Percentiles rank a stretch among this genome's conserved stretches.
These are phyloP conservation scores for Limulus polyphemus DNA, from an alignment of 2,888 invertebrate genomes.

Conservation along the genomic window DNA sequence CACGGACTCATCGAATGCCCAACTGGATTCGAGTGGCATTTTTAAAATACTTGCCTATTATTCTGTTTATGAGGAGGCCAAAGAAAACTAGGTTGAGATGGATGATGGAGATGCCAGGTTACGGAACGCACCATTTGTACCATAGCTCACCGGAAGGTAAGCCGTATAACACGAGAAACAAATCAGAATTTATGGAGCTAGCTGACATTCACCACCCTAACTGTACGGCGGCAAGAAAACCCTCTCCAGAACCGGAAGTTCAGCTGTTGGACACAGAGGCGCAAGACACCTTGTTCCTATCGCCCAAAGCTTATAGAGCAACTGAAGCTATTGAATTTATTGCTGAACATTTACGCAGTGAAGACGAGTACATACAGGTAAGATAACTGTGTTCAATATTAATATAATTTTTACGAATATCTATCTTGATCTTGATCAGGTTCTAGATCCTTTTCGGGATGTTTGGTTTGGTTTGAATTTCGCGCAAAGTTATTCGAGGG, in stretches of 20 bases:
- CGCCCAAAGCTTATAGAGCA: slow-evolving; percentile 77
- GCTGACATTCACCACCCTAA: slow-evolving; percentile 81
- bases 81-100: slow-evolving; percentile 81
- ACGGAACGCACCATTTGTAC: slow-evolving; percentile 18
- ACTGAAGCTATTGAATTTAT: slow-evolving; percentile 98
- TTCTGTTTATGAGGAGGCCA: slow-evolving; percentile 91
- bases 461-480: too few species aligned
- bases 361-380: slow-evolving; percentile 97
- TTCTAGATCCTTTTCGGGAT: too few species aligned
- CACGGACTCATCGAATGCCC: slow-evolving; percentile 95
- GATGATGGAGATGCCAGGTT: slow-evolving; percentile 96
- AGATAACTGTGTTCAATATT: slow-evolving; percentile 5
- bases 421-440: too few species aligned
- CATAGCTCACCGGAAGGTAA: slow-evolving; percentile 9
- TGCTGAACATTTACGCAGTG: slow-evolving; percentile 91
- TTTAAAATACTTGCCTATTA: slow-evolving; percentile 80
- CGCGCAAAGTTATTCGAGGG: too few species aligned
- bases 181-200: slow-evolving; percentile 85
- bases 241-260: slow-evolving; percentile 31
- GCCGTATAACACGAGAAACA: slow-evolving; percentile 51
- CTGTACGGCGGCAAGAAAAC: slow-evolving; percentile 67
- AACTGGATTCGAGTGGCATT: slow-evolving; percentile 91
- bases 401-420: too few species aligned
- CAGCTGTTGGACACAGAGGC: slow-evolving; percentile 67
- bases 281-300: slow-evolving; percentile 69